These are phyloP conservation scores for Arvicola amphibius DNA, from an alignment of 2,797 vertebrate species.

Conservation along the genomic window DNA sequence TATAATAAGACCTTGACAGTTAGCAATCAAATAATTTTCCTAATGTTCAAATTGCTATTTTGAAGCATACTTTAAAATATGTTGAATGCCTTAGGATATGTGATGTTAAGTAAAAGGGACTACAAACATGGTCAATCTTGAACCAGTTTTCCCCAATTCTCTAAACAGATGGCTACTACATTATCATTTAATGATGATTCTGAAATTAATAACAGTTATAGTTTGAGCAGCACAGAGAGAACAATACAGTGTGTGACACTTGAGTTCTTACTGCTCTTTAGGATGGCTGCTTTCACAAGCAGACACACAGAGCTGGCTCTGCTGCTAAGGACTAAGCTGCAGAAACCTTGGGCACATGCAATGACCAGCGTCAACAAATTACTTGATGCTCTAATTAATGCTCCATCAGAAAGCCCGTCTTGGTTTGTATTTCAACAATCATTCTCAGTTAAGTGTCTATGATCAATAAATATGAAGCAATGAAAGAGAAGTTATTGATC, in stretches of 20 bases:
- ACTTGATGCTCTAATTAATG: neutral
- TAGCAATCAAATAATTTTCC: slow-evolving; percentile 65
- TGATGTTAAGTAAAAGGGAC: slow-evolving; percentile 73
- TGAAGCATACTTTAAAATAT: slow-evolving; percentile 72
- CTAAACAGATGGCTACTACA: slow-evolving; percentile 76
- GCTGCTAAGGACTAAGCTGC: neutral
- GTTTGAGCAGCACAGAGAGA: slow-evolving; percentile 70
- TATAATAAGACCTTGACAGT: neutral
- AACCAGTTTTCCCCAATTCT: slow-evolving; percentile 75
- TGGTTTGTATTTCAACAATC: slow-evolving; percentile 26
- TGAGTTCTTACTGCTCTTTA: slow-evolving; percentile 60
- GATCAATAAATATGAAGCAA: slow-evolving; percentile 65
- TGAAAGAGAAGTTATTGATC: slow-evolving; percentile 58
- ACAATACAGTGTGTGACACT: slow-evolving; percentile 63
- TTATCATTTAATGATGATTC: slow-evolving; percentile 54
- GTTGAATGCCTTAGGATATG: slow-evolving; percentile 75
- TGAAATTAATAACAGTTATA: slow-evolving; percentile 72
- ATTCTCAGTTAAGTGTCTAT: slow-evolving; percentile 26
- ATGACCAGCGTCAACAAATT: neutral
- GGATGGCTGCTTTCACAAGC: slow-evolving; percentile 39
- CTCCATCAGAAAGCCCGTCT: neutral
- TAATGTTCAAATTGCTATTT: slow-evolving; percentile 74
- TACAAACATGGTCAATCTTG: slow-evolving; percentile 64
- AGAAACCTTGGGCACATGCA: neutral
- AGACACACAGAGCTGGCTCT: slow-evolving; percentile 22